Percentiles rank a stretch among this genome's conserved stretches.
Evolutionary conservation across 2,113 vertebrate species (phyloP).

Genomic region (Nansenia antarctica): DNA sequence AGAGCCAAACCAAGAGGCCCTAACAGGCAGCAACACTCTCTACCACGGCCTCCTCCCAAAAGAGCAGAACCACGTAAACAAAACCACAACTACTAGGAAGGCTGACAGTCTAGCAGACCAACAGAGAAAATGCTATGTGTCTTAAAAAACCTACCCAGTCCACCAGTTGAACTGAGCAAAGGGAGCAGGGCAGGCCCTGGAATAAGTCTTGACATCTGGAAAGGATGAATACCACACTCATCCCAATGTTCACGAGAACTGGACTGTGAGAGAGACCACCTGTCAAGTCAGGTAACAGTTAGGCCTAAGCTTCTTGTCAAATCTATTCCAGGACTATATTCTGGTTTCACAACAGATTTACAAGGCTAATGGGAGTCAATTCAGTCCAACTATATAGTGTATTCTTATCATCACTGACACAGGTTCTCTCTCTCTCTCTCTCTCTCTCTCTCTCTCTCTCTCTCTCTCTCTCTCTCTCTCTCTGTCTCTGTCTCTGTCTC

Average conservation of each 20-base stretch:
- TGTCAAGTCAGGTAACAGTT: neutral
- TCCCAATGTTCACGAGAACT: neutral
- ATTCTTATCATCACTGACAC: no score
- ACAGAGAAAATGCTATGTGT: slow-evolving; percentile 40
- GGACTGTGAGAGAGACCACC: neutral
- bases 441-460: no score
- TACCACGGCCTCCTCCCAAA: neutral
- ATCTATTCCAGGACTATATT: no score
- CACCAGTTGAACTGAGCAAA: neutral
- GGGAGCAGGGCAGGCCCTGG: neutral
- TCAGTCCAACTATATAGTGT: no score
- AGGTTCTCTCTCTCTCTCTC: no score
- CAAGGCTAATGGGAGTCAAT: no score
- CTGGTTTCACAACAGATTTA: no score
- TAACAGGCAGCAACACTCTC: neutral
- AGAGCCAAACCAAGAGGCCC: neutral
- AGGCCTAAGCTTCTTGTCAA: neutral
- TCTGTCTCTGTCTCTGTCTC: no score
- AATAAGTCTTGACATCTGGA: neutral
- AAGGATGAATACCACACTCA: neutral
- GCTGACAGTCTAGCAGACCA: slow-evolving; percentile 23
- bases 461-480: no score
- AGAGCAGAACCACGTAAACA: slow-evolving; percentile 56
- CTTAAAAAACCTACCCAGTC: slow-evolving; percentile 39
- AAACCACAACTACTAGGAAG: slow-evolving; percentile 57